Conservation (phyloP, 1,140 invertebrate genomes). For the Eumeta japonica region DNA sequence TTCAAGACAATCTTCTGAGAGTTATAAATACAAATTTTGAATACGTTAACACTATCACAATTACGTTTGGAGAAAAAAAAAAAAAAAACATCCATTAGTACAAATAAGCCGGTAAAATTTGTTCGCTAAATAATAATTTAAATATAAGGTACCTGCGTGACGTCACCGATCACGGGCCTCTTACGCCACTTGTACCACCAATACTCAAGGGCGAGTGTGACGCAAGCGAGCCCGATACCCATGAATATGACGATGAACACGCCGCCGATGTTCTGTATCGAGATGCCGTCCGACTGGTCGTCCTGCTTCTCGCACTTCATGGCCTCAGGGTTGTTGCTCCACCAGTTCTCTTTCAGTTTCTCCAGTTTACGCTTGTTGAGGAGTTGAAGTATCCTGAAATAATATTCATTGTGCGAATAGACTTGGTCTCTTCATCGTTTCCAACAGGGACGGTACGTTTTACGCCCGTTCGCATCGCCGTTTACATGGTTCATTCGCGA, state of each 20-base stretch:
- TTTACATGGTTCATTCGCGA: too few relatives aligned
- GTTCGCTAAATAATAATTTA: neutral
- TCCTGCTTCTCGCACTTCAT: constrained; percentile 83
- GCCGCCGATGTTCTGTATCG: constrained; percentile 95
- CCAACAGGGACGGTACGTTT: too few relatives aligned
- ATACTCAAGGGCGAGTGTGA: constrained; percentile 92
- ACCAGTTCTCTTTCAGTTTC: constrained; percentile 93
- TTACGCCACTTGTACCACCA: constrained; percentile 86
- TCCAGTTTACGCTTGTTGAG: constrained; percentile 90
- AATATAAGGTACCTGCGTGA: constrained; percentile 42
- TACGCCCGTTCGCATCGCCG: too few relatives aligned
- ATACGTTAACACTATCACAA: too few relatives aligned
- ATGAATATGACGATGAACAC: constrained; percentile 96
- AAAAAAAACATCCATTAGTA: too few relatives aligned
- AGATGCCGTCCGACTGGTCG: constrained; percentile 93
- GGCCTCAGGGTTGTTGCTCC: constrained; percentile 81
- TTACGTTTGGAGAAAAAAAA: too few relatives aligned
- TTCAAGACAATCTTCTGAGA: too few relatives aligned
- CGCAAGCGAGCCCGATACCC: constrained; percentile 86
- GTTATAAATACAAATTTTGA: too few relatives aligned
- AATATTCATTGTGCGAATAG: neutral
- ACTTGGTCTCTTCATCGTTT: too few relatives aligned
- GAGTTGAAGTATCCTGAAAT: constrained; percentile 81
- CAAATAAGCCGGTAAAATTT: too few relatives aligned
- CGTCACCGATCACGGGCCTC: constrained; percentile 58